Evolutionary conservation across 1,140 invertebrate species (phyloP).

Genomic region (Battus philenor): DNA sequence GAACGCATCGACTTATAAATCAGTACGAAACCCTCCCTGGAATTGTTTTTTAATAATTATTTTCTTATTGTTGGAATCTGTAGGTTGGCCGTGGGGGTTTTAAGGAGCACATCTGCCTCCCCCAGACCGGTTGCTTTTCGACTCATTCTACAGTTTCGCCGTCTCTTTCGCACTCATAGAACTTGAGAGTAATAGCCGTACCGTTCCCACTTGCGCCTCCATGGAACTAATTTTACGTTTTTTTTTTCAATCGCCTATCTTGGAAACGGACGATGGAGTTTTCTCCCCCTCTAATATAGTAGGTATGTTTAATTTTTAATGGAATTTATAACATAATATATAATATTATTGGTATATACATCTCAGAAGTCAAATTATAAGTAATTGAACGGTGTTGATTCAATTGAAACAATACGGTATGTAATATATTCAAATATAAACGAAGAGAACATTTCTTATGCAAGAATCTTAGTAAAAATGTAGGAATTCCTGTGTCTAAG

Average conservation of each 20-base stretch:
- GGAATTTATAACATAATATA: too few relatives aligned
- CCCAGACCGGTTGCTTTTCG: constrained; percentile 70
- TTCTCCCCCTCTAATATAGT: constrained; percentile 32
- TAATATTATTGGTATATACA: too few relatives aligned
- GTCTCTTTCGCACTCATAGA: constrained; percentile 61
- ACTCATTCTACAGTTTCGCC: constrained; percentile 61
- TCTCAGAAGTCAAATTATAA: too few relatives aligned
- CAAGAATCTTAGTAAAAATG: neutral
- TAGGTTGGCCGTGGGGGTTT: constrained; percentile 60
- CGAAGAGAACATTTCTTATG: too few relatives aligned
- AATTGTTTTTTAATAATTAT: constrained; percentile 47
- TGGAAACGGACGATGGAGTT: constrained; percentile 30
- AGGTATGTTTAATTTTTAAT: constrained; percentile 30
- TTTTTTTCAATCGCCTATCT: constrained; percentile 67
- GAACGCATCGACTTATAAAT: too few relatives aligned
- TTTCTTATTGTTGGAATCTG: constrained; percentile 66
- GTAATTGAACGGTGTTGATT: too few relatives aligned
- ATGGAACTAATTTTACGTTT: constrained; percentile 77
- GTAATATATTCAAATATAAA: neutral
- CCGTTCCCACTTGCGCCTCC: constrained; percentile 42
- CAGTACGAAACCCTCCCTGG: too few relatives aligned
- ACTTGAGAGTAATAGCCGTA: constrained; percentile 24
- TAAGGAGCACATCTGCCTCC: constrained; percentile 62
- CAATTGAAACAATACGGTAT: neutral
- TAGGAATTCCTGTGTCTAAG: constrained; percentile 4